A percentile compares a stretch with the other conserved stretches of the same genome.
phyloP scores from a whole-genome alignment of 2,113 vertebrate species.

The Cyanocitta stelleri region DNA sequence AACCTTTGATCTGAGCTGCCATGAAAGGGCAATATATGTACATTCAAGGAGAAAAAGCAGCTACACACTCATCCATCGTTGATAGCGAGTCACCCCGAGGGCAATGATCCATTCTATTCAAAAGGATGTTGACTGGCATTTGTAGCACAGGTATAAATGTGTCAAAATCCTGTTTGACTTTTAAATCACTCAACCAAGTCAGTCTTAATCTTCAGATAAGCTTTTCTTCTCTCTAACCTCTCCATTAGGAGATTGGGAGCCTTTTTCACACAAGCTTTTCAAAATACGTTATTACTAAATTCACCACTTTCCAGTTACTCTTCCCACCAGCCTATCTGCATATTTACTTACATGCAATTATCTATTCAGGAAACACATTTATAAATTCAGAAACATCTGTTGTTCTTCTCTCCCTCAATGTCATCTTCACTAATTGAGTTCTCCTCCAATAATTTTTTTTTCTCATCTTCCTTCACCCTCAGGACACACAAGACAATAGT shows the following conservation, averaged over 20 bases:
- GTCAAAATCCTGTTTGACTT: neutral
- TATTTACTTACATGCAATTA: neutral
- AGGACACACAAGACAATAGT: neutral
- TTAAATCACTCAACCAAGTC: neutral
- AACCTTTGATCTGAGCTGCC: neutral
- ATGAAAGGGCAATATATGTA: neutral
- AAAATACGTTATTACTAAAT: neutral
- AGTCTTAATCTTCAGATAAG: neutral
- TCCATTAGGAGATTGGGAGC: neutral
- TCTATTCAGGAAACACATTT: neutral
- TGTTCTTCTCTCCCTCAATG: neutral
- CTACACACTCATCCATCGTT: neutral
- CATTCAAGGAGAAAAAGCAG: neutral
- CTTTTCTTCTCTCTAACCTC: neutral
- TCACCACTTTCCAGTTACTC: neutral
- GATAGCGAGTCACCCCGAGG: fast-evolving
- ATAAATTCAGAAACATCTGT: neutral
- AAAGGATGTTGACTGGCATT: neutral
- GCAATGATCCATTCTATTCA: neutral
- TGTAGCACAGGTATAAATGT: neutral
- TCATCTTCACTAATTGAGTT: neutral
- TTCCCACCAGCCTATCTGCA: neutral
- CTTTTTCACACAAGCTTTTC: neutral
- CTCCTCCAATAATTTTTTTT: neutral
- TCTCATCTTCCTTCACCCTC: neutral